A percentile compares a stretch with the other conserved stretches of the same genome.
Evolutionary conservation across 1,140 invertebrate genomes (phyloP).

Genomic region (Probaryconus sp.): DNA sequence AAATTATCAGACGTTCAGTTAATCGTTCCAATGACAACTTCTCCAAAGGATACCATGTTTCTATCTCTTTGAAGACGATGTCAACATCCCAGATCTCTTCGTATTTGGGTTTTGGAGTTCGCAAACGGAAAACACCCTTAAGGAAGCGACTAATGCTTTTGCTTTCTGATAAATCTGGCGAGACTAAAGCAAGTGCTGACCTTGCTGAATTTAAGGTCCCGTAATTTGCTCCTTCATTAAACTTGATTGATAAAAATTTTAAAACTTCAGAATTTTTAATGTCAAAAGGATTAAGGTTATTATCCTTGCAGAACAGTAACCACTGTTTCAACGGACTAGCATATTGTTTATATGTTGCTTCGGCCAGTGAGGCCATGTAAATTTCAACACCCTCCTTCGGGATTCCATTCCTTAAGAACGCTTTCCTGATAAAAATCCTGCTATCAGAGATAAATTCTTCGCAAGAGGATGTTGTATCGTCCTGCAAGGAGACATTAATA

Average conservation of each 20-base stretch:
- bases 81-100: constrained; percentile 29
- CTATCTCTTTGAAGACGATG: constrained; percentile 14
- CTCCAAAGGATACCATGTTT: constrained; percentile 19
- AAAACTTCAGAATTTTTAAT: constrained; percentile 3
- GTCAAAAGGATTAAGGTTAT: neutral
- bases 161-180: neutral
- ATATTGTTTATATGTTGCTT: constrained; percentile 36
- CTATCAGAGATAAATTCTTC: constrained; percentile 24
- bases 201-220: constrained; percentile 31
- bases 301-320: constrained; percentile 5
- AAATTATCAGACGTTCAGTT: constrained; percentile 15
- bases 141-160: constrained; percentile 16
- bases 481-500: constrained; percentile 49
- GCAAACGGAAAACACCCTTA: constrained; percentile 21
- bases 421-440: constrained; percentile 34
- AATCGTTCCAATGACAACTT: neutral
- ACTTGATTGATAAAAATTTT: constrained; percentile 9
- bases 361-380: constrained; percentile 18
- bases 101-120: constrained; percentile 23
- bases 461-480: constrained; percentile 18
- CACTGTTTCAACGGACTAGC: constrained; percentile 16
- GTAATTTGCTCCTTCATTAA: constrained; percentile 18
- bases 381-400: constrained; percentile 12
- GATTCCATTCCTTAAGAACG: constrained; percentile 16
- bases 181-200: constrained; percentile 15